Percentiles rank a stretch among this genome's conserved stretches.
Conservation (phyloP, 23 tunicate genomes). For the Clavelina lepadiformis region DNA sequence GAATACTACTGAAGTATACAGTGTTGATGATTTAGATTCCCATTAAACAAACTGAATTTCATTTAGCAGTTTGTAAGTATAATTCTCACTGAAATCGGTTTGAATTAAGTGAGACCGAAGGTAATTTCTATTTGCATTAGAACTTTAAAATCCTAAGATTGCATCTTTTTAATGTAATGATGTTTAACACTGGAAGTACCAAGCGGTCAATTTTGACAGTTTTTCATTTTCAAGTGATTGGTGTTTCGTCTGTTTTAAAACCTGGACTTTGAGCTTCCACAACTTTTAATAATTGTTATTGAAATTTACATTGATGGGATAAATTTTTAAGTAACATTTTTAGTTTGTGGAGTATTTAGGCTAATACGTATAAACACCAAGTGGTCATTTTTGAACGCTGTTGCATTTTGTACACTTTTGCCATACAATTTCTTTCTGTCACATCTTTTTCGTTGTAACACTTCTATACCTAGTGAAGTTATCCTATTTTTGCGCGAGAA, state of each 20-base stretch:
- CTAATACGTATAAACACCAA: constrained; percentile 1
- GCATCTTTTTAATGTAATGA: too few species aligned
- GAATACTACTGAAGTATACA: too few species aligned
- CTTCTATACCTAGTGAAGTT: not conserved
- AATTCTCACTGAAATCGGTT: too few species aligned
- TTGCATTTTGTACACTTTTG: not conserved
- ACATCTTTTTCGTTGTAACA: constrained; percentile 13
- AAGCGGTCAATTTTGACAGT: constrained; percentile 1
- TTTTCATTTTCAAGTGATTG: not conserved
- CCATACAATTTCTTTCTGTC: constrained; percentile 1
- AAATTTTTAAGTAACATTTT: constrained; percentile 1
- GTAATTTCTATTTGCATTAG: too few species aligned
- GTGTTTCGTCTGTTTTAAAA: not conserved
- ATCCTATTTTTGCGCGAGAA: constrained; percentile 1
- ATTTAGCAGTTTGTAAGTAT: too few species aligned
- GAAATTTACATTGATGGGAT: constrained; percentile 2
- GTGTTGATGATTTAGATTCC: too few species aligned
- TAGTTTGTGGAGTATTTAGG: not conserved
- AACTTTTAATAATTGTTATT: not conserved
- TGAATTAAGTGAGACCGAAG: too few species aligned
- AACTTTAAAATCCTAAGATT: too few species aligned
- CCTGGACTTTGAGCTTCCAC: not conserved
- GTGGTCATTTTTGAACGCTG: constrained; percentile 10
- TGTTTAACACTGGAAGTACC: not conserved
- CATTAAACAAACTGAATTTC: too few species aligned